Conservation (phyloP, 2,797 vertebrate genomes). For the Melanotaenia pygmaea region DNA sequence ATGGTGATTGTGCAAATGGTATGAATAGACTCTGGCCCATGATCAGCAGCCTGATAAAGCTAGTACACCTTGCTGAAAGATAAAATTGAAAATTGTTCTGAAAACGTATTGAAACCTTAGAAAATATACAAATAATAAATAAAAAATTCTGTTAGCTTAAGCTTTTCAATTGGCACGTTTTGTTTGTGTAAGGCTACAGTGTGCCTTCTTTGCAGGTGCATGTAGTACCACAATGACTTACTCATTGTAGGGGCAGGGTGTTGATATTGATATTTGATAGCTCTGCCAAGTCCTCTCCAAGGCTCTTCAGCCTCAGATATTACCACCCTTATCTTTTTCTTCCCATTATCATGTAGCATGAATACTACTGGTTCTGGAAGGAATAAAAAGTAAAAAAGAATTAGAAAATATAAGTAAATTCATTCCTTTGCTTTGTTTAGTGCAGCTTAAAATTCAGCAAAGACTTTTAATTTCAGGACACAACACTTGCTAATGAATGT, state of each 20-base stretch:
- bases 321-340: conserved; percentile 39
- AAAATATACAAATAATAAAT: background rate
- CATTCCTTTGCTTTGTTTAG: background rate
- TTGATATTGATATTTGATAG: conserved; percentile 53
- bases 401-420: conserved; percentile 19
- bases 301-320: conserved; percentile 47
- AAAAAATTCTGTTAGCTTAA: background rate
- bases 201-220: background rate
- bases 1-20: background rate
- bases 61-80: background rate
- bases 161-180: background rate
- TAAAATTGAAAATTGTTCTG: background rate
- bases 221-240: conserved; percentile 19
- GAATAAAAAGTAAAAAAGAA: conserved; percentile 19
- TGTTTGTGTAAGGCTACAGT: background rate
- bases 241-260: conserved; percentile 27
- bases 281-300: conserved; percentile 58
- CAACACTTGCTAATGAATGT: conserved; percentile 69
- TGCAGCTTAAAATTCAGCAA: conserved; percentile 6
- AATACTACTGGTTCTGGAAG: conserved; percentile 40
- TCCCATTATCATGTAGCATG: conserved; percentile 33
- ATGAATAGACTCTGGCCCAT: background rate
- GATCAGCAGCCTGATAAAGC: background rate
- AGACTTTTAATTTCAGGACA: conserved; percentile 45
- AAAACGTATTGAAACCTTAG: background rate